A percentile compares a stretch with the other conserved stretches of the same genome.
Conservation (phyloP, 2,113 vertebrate species). For the Tiliqua scincoides region DNA sequence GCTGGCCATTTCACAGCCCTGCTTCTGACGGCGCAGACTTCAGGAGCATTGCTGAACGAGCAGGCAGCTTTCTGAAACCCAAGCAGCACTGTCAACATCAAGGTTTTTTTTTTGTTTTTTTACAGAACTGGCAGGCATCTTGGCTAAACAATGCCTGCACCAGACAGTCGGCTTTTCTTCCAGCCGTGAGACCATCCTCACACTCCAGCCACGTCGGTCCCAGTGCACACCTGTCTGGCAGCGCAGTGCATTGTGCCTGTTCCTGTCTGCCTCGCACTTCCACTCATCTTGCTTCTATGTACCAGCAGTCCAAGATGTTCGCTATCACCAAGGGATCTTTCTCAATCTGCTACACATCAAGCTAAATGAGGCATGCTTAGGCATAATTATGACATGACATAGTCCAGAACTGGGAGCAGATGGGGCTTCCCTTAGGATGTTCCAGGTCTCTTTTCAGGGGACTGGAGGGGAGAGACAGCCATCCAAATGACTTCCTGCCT, state of each 20-base stretch:
- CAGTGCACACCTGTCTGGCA: not conserved
- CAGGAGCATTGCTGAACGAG: not conserved
- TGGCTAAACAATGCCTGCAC: not conserved
- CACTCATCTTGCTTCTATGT: not conserved
- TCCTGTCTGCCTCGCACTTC: not conserved
- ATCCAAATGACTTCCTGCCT: conserved; percentile 30
- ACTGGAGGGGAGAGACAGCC: not conserved
- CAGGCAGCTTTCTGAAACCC: not conserved
- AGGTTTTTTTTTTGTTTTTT: too few species aligned
- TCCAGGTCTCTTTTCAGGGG: conserved; percentile 57
- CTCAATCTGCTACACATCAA: conserved; percentile 61
- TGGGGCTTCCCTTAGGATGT: conserved; percentile 65
- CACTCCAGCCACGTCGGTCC: not conserved
- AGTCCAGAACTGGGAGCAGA: conserved; percentile 70
- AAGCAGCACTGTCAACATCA: not conserved
- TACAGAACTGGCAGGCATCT: not conserved
- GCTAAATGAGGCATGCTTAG: conserved; percentile 72
- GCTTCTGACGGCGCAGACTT: not conserved
- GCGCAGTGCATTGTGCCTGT: not conserved
- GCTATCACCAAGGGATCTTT: conserved; percentile 49
- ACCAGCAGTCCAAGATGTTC: conserved; percentile 40
- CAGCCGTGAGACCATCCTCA: not conserved
- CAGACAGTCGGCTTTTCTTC: not conserved
- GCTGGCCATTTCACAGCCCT: not conserved
- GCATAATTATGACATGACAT: conserved; percentile 70